These are phyloP conservation scores for Acanthiza pusilla DNA, from an alignment of 2,797 vertebrate genomes.

Conservation along the genomic window DNA sequence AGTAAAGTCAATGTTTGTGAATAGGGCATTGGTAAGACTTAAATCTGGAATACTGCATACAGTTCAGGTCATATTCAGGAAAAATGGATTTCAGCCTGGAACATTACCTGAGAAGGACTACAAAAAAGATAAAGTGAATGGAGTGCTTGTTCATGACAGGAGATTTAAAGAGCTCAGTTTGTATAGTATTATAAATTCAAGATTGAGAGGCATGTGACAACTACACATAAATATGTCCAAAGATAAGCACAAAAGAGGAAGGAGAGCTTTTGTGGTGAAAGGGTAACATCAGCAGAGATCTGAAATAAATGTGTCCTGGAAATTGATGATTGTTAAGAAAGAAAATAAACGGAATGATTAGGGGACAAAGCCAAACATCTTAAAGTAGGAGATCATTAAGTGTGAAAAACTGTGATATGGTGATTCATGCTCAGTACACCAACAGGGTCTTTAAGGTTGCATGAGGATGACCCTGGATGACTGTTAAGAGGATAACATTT, in stretches of 20 bases:
- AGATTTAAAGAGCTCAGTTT: neutral
- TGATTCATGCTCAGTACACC: accelerated
- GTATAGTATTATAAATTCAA: neutral
- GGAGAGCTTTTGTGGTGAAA: neutral
- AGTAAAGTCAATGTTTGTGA: neutral
- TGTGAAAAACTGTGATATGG: neutral
- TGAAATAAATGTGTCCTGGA: neutral
- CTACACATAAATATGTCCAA: neutral
- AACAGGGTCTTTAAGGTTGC: neutral
- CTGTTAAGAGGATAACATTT: neutral
- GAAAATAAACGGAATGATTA: neutral
- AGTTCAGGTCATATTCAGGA: neutral
- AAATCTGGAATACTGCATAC: neutral
- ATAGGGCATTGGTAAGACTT: neutral
- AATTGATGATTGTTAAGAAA: neutral
- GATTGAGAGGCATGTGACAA: neutral
- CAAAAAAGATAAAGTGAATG: neutral
- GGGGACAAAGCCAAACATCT: neutral
- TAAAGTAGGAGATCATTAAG: neutral
- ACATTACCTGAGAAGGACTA: neutral
- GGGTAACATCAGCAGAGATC: neutral
- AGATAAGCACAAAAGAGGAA: neutral
- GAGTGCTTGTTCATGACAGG: neutral
- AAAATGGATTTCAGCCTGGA: neutral
- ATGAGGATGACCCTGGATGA: neutral